Percentiles rank a stretch among this genome's conserved stretches.
Evolutionary conservation across 2,888 invertebrate genomes (phyloP).

Genomic region (Chalcosyrphus nemorum): DNA sequence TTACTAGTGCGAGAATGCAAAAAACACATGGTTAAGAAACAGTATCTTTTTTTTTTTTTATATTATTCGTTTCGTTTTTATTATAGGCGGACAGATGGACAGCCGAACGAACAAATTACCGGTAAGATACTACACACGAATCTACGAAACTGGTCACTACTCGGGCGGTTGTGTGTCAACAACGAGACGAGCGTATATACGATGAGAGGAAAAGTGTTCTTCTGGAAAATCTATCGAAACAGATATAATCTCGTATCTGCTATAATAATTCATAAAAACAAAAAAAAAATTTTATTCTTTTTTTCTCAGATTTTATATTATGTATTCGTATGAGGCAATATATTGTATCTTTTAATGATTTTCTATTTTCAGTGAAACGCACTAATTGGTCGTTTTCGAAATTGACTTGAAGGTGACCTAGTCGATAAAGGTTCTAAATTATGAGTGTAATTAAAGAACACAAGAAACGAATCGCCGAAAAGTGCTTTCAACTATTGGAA

Average conservation of each 20-base stretch:
- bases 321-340: slow-evolving; percentile 6
- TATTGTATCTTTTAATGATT: slow-evolving; percentile 40
- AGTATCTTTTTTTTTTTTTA: slow-evolving; percentile 5
- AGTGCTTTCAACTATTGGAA: no score
- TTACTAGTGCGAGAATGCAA: slow-evolving; percentile 31
- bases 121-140: slow-evolving; percentile 37
- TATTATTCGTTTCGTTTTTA: slow-evolving; percentile 32
- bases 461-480: no score
- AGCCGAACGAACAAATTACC: slow-evolving; percentile 55
- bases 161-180: slow-evolving; percentile 28
- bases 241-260: slow-evolving; percentile 34
- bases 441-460: no score
- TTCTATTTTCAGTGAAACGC: slow-evolving; percentile 44
- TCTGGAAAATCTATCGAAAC: slow-evolving; percentile 55
- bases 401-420: neutral
- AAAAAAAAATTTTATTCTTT: no score
- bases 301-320: neutral
- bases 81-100: slow-evolving; percentile 55
- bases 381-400: neutral
- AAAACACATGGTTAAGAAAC: slow-evolving; percentile 45
- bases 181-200: slow-evolving; percentile 43
- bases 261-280: slow-evolving; percentile 36
- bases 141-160: slow-evolving; percentile 16
- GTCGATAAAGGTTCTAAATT: neutral
- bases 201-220: slow-evolving; percentile 54